Evolutionary conservation across 2,888 invertebrate species (phyloP), one percentile per base, ranked within the genome.

Genomic region (Tachystola acroxantha): DNA sequence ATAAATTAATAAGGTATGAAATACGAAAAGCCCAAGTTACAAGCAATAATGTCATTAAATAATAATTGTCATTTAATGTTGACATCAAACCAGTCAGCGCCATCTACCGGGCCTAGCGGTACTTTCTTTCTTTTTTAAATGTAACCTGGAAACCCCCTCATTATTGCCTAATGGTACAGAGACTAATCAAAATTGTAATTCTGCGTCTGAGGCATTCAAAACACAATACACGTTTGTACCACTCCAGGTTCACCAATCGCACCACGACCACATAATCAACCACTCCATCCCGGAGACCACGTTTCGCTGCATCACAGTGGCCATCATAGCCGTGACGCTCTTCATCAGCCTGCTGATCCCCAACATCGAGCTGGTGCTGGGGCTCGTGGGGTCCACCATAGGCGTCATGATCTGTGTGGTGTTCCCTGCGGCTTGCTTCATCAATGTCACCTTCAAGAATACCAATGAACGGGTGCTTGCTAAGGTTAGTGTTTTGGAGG

Each of bases 361-460:
- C 10, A 97, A 96, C 64, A 96, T 96, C 40, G 96, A 99, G 84
- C 90, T 98, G 55, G 96, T 99, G 36, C 89, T 99, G 40, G 98
- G 98, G 0, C 81, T 99, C 22, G 93, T 97, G 24, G 99, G 99
- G 0, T 96, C 98, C 1, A 98, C 98, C 0, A 96, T 98, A 53
- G 99, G 99, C 0, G 94, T 96, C 9, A 90, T 96, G 48, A 93
- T 99, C 48, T 98, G 98, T 58, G 91, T 97, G 22, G 92, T 98
- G 61, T 94, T 98, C 61, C 99, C 99, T 0, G 94, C 97, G 0
- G 90, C 95, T 0, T 95, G 96, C 65, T 98, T 96, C 70, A 90
- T 97, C 20, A 91, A 92, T 45, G 91, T 97, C 42, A 94, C 94
- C 7, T 91, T 91, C 30, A 96, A 95, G 71, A 91, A 94, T 48